Percentiles rank a stretch among this genome's conserved stretches.
Conservation (phyloP, 2,113 vertebrate genomes). For the Menidia beryllina region DNA sequence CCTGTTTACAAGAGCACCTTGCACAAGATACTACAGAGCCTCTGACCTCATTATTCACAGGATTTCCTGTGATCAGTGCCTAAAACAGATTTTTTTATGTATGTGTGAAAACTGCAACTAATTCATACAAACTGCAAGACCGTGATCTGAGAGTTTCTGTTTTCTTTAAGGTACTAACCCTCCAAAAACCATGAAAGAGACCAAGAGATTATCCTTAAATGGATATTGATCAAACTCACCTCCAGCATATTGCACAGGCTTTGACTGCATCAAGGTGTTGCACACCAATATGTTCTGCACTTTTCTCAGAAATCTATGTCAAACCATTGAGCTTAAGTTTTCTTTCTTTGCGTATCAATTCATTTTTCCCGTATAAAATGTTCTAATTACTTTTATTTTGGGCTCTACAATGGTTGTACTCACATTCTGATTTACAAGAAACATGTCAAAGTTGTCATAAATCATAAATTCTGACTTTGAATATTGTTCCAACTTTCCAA, state of each 20-base stretch:
- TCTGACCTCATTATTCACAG: not conserved
- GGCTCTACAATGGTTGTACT: constrained; percentile 14
- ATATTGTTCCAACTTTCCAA: constrained; percentile 43
- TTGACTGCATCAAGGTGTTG: constrained; percentile 34
- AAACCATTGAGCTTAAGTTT: constrained; percentile 12
- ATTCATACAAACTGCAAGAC: not conserved
- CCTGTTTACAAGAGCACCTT: too few relatives aligned
- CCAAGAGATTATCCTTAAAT: constrained; percentile 34
- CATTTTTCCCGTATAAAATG: not conserved
- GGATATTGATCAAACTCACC: constrained; percentile 40
- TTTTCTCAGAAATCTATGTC: constrained; percentile 22
- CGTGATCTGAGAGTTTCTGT: not conserved
- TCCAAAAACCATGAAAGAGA: constrained; percentile 11
- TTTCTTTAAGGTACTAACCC: constrained; percentile 17
- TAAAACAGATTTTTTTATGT: not conserved
- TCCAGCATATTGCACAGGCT: constrained; percentile 4
- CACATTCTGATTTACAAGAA: constrained; percentile 19
- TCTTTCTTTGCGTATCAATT: constrained; percentile 5
- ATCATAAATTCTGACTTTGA: constrained; percentile 67
- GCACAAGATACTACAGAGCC: not conserved
- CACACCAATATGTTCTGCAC: constrained; percentile 6
- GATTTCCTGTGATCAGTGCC: constrained; percentile 2
- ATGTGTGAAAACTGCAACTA: not conserved
- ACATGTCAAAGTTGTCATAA: constrained; percentile 41
- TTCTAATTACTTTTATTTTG: constrained; percentile 13